Conservation (phyloP, 2,888 invertebrate species). For the Tachina lurida region DNA sequence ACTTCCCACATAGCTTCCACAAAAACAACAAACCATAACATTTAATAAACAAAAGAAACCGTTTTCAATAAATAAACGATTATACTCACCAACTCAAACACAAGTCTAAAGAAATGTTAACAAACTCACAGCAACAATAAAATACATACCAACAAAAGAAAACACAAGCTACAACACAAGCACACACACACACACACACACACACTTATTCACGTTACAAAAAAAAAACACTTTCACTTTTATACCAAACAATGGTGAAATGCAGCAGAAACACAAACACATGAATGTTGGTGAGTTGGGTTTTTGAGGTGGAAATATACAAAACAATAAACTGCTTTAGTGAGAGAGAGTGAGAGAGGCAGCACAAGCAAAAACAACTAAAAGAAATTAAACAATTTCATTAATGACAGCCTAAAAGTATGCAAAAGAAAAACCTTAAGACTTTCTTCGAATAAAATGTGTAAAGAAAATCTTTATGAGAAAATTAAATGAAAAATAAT, state of each 20-base stretch:
- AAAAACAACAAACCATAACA: neutral
- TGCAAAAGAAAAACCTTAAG: slow-evolving; percentile 55
- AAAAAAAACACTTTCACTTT: slow-evolving; percentile 62
- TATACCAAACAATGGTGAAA: slow-evolving; percentile 43
- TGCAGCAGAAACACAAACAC: slow-evolving; percentile 26
- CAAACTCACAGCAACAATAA: slow-evolving; percentile 25
- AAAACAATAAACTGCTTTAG: neutral
- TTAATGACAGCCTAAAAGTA: slow-evolving; percentile 58
- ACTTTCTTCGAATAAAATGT: slow-evolving; percentile 49
- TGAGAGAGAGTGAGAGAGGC: slow-evolving; percentile 20
- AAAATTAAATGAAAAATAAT: slow-evolving; percentile 43
- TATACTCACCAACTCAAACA: neutral
- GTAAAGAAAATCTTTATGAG: slow-evolving; percentile 29
- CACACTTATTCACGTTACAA: neutral
- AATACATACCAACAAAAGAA: slow-evolving; percentile 8
- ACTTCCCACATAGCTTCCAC: neutral
- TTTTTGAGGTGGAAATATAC: slow-evolving; percentile 9
- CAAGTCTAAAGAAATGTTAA: slow-evolving; percentile 9
- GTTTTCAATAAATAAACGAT: slow-evolving; percentile 31
- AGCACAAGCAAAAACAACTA: too few relatives aligned
- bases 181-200: slow-evolving; percentile 10
- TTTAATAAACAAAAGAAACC: slow-evolving; percentile 26
- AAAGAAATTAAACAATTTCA: slow-evolving; percentile 53
- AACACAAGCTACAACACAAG: slow-evolving; percentile 29
- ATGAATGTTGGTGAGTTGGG: neutral